Percentiles rank a stretch among this genome's conserved stretches.
Evolutionary conservation across 1,140 invertebrate genomes (phyloP).

Genomic region (Calycopis cecrops): DNA sequence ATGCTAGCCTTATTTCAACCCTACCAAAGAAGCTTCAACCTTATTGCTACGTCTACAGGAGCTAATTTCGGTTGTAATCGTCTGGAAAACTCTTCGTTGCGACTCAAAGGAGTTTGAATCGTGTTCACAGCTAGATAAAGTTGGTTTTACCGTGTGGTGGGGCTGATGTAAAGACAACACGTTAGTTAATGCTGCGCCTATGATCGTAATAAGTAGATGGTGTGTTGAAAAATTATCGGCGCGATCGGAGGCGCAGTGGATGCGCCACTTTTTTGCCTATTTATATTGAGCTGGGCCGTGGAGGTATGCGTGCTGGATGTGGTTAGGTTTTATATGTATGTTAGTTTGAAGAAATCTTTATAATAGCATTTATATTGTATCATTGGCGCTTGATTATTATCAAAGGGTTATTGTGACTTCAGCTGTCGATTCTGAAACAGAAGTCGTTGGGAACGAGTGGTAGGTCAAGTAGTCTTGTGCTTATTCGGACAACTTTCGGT

Average conservation of each 20-base stretch:
- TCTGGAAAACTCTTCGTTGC: constrained; percentile 20
- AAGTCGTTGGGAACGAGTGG: too few species aligned
- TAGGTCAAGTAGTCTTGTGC: too few species aligned
- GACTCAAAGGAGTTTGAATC: constrained; percentile 22
- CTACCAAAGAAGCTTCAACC: constrained; percentile 29
- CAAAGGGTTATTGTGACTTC: too few species aligned
- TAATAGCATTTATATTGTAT: too few species aligned
- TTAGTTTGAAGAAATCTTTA: too few species aligned
- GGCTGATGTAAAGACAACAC: constrained; percentile 43
- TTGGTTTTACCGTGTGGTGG: constrained; percentile 23
- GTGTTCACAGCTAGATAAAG: constrained; percentile 17
- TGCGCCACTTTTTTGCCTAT: constrained; percentile 69
- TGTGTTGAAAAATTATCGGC: constrained; percentile 74
- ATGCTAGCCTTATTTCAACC: constrained; percentile 36
- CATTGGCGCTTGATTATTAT: too few species aligned
- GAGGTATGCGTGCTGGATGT: constrained; percentile 38
- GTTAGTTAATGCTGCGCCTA: constrained; percentile 70
- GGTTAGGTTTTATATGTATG: constrained; percentile 2
- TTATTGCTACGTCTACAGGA: constrained; percentile 20
- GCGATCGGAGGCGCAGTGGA: constrained; percentile 71
- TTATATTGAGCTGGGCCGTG: constrained; percentile 54
- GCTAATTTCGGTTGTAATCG: constrained; percentile 17
- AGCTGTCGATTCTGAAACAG: too few species aligned
- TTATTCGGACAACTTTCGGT: too few species aligned
- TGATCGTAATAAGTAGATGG: constrained; percentile 74